phyloP scores from a whole-genome alignment of 1,140 invertebrate genomes.

The Dinoponera quadriceps region DNA sequence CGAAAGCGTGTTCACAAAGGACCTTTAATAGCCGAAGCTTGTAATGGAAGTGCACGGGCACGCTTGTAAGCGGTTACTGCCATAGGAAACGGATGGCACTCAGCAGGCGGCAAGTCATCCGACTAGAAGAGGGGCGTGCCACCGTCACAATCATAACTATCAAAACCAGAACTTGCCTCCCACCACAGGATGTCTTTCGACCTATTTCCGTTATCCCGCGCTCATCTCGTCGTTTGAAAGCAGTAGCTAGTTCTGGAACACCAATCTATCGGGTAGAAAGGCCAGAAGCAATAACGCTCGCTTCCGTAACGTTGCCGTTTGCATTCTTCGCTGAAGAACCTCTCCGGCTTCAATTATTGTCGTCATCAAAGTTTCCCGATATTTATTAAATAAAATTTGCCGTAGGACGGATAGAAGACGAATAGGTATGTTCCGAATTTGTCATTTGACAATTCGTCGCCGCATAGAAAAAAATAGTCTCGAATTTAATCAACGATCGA shows the following conservation, averaged over 20 bases:
- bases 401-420: too few species aligned
- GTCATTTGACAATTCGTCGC: too few species aligned
- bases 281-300: slow-evolving; percentile 72
- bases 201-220: slow-evolving; percentile 70
- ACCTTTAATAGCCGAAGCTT: slow-evolving; percentile 45
- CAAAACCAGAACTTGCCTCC: slow-evolving; percentile 78
- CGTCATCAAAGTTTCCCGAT: slow-evolving; percentile 25
- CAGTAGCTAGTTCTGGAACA: slow-evolving; percentile 75
- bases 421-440: too few species aligned
- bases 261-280: slow-evolving; percentile 61
- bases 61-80: slow-evolving; percentile 27
- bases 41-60: slow-evolving; percentile 35
- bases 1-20: slow-evolving; percentile 28
- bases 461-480: too few species aligned
- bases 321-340: slow-evolving; percentile 51
- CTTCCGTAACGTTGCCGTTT: slow-evolving; percentile 62
- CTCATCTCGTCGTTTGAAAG: slow-evolving; percentile 76
- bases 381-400: slow-evolving; percentile 10
- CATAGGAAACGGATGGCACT: slow-evolving; percentile 60
- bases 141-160: slow-evolving; percentile 82
- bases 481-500: too few species aligned
- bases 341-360: slow-evolving; percentile 46
- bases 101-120: slow-evolving; percentile 74
- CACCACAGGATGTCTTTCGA: slow-evolving; percentile 58
- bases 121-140: slow-evolving; percentile 65